Evolutionary conservation across 2,888 invertebrate species (phyloP), one percentile per base, ranked within the genome.

Genomic region (Dromius quadrimaculatus): DNA sequence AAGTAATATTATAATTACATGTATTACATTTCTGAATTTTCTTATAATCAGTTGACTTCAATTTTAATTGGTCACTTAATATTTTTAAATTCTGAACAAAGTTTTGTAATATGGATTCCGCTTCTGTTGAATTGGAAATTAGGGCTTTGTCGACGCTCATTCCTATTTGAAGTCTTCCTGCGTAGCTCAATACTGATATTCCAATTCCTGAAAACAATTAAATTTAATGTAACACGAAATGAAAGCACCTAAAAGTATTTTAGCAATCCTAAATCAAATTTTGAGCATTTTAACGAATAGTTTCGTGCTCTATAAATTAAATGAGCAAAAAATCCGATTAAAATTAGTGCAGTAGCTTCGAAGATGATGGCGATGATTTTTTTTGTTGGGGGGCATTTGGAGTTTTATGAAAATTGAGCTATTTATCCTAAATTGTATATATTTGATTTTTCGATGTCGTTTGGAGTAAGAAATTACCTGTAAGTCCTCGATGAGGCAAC

Each of bases 401-500:
- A n/a, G n/a, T n/a, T n/a, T n/a, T n/a, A n/a, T n/a, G n/a, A n/a
- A n/a, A n/a, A n/a, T n/a, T n/a, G n/a, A n/a, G n/a, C n/a, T n/a
- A n/a, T n/a, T n/a, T n/a, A n/a, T n/a, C n/a, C n/a, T n/a, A n/a
- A n/a, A n/a, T n/a, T n/a, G n/a, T n/a, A n/a, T n/a, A n/a, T n/a
- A n/a, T n/a, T n/a, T n/a, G n/a, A n/a, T n/a, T n/a, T n/a, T n/a
- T n/a, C n/a, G n/a, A n/a, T n/a, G n/a, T n/a, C n/a, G n/a, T n/a
- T n/a, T n/a, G n/a, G n/a, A n/a, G n/a, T 47, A 41, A 41, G n/a
- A 20, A 13, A 4, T 9, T 17, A 85, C 86, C 85, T 78, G 83
- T 86, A 9, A 79, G 82, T 57, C 84, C 85, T 75, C 83, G 80
- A 74, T 84, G 83, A n/a, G 87, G 87, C 41, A 86, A 80, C 78